These are phyloP conservation scores for Caloenas nicobarica DNA, from an alignment of 2,113 vertebrate genomes.

Conservation along the genomic window DNA sequence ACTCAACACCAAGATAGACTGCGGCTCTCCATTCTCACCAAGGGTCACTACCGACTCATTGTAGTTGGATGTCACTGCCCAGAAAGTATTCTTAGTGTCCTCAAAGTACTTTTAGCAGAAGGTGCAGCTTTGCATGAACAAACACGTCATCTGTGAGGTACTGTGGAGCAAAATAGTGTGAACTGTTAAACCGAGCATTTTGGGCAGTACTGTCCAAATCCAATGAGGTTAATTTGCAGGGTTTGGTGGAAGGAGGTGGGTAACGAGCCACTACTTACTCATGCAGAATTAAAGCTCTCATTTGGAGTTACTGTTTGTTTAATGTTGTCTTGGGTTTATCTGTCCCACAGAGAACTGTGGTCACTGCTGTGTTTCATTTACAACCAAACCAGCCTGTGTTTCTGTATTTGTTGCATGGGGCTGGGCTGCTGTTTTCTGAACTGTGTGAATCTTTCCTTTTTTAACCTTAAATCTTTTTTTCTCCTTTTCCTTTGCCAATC, in stretches of 20 bases:
- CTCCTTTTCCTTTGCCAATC: slow-evolving; percentile 53
- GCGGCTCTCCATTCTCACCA: background rate
- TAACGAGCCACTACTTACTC: background rate
- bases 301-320: background rate
- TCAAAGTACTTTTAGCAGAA: background rate
- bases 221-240: background rate
- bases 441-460: background rate
- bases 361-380: slow-evolving; percentile 3
- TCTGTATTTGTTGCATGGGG: slow-evolving; percentile 37
- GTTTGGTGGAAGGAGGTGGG: background rate
- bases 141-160: background rate
- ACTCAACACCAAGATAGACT: background rate
- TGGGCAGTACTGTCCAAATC: background rate
- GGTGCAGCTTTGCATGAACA: background rate
- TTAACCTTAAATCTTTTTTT: slow-evolving; percentile 54
- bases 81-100: background rate
- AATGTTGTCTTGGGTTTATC: slow-evolving; percentile 12
- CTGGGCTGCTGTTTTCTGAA: slow-evolving; percentile 46
- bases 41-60: background rate
- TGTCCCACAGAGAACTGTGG: background rate
- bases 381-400: background rate
- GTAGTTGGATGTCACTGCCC: background rate
- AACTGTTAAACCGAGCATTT: background rate
- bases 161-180: background rate
- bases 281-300: background rate